Evolutionary conservation across 2,888 invertebrate species (phyloP).

Genomic region (Cheilosia variabilis): DNA sequence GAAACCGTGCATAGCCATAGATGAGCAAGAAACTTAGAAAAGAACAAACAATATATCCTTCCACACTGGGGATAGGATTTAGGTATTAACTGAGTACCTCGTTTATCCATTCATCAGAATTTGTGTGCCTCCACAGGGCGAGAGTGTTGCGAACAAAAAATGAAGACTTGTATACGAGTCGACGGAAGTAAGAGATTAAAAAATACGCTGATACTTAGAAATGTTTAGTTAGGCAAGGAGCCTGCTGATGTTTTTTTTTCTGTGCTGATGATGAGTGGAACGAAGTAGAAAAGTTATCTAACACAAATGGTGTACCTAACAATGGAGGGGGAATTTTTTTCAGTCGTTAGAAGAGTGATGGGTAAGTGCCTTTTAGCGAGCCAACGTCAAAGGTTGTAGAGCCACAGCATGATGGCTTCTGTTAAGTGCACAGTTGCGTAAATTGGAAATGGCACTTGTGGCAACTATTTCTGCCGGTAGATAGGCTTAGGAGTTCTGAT

Average conservation of each 20-base stretch:
- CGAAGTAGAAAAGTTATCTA: not conserved
- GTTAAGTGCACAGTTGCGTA: not conserved
- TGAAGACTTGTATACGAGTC: not conserved
- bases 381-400: not conserved
- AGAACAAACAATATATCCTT: not conserved
- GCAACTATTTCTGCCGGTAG: too few species aligned
- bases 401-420: not conserved
- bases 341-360: not conserved
- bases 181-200: conserved; percentile 2
- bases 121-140: not conserved
- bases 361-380: not conserved
- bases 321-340: not conserved
- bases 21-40: conserved; percentile 11
- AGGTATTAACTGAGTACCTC: conserved; percentile 11
- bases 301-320: not conserved
- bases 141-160: not conserved
- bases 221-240: not conserved
- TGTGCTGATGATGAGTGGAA: not conserved
- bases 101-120: conserved; percentile 6
- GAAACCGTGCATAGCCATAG: conserved; percentile 11
- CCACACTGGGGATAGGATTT: not conserved
- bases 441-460: too few species aligned
- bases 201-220: conserved; percentile 4
- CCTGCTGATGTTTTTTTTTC: not conserved
- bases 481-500: not conserved